Evolutionary conservation across 2,113 vertebrate genomes (phyloP), one percentile per base, ranked within the genome.

Genomic region (Tinamus guttatus): DNA sequence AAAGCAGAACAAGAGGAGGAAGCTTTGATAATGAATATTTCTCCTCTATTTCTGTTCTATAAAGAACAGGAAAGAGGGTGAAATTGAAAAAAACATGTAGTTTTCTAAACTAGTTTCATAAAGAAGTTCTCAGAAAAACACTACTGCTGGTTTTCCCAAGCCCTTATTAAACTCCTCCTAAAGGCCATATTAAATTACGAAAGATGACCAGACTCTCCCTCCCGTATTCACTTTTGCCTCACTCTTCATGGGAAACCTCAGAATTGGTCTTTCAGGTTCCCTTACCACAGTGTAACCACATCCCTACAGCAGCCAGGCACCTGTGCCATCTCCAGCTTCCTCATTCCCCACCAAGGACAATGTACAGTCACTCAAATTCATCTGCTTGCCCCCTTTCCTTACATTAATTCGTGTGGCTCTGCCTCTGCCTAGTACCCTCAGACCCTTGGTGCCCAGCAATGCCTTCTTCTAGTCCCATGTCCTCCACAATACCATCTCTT

Each of bases 81-180:
- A 89, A 69, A 81, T 5, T 60, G 60, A 12, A 80, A 25, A 19
- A 27, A 81, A 59, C 43, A 15, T n/a, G 6, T 43, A 21, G 20
- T 20, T 56, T 13, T 21, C 70, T 1, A 1, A n/a, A 30, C 36
- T 40, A 40, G 13, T 52, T 81, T 47, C 25, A 45, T 62, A 13
- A 47, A 63, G 64, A 67, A 5, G 9, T 49, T 92, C 36, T 77
- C 78, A 71, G 69, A 13, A 17, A 36, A 73, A 40, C 36, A 73
- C 34, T 38, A 20, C 17, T 49, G 40, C 32, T 45, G 13, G 19
- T 19, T 84, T 84, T 93, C 70, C 40, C 56, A 90, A 82, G 60
- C 19, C 11, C 19, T 15, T 32, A 22, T 16, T 20, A 52, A 10
- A 36, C 5, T 0, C 13, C 19, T 18, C 15, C 3, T 1, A 7